phyloP scores from a whole-genome alignment of 2,797 vertebrate species.

The Lates japonicus region DNA sequence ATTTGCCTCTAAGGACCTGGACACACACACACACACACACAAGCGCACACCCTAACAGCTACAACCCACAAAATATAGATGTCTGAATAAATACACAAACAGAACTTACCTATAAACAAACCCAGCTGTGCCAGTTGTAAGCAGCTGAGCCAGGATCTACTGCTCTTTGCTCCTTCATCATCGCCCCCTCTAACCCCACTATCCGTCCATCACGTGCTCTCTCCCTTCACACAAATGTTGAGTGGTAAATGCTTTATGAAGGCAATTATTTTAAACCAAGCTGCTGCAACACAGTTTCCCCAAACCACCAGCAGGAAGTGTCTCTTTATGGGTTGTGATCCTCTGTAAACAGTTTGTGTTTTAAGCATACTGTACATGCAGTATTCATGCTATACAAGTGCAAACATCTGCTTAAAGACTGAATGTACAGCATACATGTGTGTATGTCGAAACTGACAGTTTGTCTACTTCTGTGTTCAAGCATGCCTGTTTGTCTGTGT shows the following conservation, averaged over 20 bases:
- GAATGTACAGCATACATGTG: neutral
- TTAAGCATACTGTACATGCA: constrained; percentile 77
- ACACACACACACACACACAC: constrained; percentile 46
- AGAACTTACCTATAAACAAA: constrained; percentile 34
- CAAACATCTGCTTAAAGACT: constrained; percentile 42
- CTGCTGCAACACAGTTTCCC: no score
- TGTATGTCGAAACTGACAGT: neutral
- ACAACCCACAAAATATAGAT: constrained; percentile 36
- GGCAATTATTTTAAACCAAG: no score
- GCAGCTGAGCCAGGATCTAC: constrained; percentile 31
- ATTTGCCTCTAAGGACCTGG: constrained; percentile 82
- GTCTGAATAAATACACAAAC: constrained; percentile 34
- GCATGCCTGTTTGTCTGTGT: neutral
- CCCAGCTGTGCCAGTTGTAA: neutral
- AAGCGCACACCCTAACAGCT: constrained; percentile 23
- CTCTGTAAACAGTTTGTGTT: constrained; percentile 73
- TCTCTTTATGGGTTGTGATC: constrained; percentile 77
- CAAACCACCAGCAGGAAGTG: constrained; percentile 74
- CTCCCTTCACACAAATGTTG: constrained; percentile 52
- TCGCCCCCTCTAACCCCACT: constrained; percentile 29
- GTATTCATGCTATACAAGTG: constrained; percentile 73
- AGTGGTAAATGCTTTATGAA: constrained; percentile 80
- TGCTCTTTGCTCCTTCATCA: constrained; percentile 61
- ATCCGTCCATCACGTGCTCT: constrained; percentile 36
- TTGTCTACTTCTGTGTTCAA: constrained; percentile 9